These are phyloP conservation scores for Watsonalla binaria DNA, from an alignment of 2,888 invertebrate genomes.

Conservation along the genomic window DNA sequence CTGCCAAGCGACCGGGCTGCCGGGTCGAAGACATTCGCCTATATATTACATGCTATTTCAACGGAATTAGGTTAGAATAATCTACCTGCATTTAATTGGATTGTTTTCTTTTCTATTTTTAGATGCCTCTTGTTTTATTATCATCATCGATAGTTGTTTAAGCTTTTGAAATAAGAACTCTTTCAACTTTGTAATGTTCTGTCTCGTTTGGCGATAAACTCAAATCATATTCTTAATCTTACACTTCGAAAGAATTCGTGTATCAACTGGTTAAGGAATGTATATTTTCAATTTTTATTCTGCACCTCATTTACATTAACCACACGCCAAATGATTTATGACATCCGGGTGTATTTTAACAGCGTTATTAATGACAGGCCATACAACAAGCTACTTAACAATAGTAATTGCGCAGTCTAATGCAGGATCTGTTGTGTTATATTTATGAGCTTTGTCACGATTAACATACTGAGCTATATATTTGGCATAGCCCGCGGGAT, in stretches of 20 bases:
- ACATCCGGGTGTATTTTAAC: too few species aligned
- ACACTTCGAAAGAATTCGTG: too few species aligned
- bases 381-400: background rate
- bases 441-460: slow-evolving; percentile 12
- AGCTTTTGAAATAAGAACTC: too few species aligned
- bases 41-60: background rate
- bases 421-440: slow-evolving; percentile 10
- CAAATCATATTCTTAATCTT: too few species aligned
- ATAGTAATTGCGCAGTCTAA: background rate
- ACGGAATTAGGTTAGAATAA: background rate
- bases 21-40: slow-evolving; percentile 16
- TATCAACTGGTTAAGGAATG: too few species aligned
- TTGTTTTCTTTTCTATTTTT: background rate
- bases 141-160: background rate
- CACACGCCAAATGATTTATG: too few species aligned
- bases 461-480: slow-evolving; percentile 3
- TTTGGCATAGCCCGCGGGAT: slow-evolving; percentile 13
- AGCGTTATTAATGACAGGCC: background rate
- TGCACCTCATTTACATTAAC: too few species aligned
- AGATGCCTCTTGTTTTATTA: background rate
- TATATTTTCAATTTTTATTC: too few species aligned
- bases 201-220: too few species aligned
- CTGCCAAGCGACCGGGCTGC: slow-evolving; percentile 25
- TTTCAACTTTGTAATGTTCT: too few species aligned
- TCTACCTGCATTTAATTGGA: background rate